phyloP scores from a whole-genome alignment of 2,888 invertebrate species.

The Pyrochroa serraticornis region DNA sequence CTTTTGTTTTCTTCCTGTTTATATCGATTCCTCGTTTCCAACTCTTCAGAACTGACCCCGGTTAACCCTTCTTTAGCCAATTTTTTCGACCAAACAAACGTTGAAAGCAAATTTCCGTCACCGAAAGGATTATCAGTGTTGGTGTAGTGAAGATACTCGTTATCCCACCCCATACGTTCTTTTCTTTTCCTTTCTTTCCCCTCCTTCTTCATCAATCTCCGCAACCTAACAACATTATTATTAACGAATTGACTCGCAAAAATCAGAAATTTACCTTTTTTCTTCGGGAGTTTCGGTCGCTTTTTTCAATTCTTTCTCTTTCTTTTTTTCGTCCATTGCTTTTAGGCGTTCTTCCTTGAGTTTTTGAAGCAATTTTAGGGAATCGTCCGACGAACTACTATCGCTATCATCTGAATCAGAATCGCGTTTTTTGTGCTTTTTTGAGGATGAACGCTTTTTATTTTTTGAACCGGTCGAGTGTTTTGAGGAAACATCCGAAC shows the following conservation, averaged over 20 bases:
- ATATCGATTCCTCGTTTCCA: slow-evolving; percentile 81
- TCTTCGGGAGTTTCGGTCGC: slow-evolving; percentile 95
- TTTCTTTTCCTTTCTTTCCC: slow-evolving; percentile 86
- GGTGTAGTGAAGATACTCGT: slow-evolving; percentile 95
- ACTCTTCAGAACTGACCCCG: slow-evolving; percentile 75
- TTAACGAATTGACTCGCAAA: too few species aligned
- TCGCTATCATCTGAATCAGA: slow-evolving; percentile 28
- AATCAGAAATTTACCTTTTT: slow-evolving; percentile 61
- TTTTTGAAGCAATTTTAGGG: slow-evolving; percentile 71
- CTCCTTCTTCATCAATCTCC: slow-evolving; percentile 89
- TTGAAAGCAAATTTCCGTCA: slow-evolving; percentile 91
- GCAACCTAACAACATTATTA: slow-evolving; percentile 39
- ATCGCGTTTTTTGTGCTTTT: slow-evolving; percentile 13
- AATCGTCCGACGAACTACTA: slow-evolving; percentile 52
- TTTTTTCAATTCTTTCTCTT: slow-evolving; percentile 79
- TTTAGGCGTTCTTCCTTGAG: slow-evolving; percentile 74
- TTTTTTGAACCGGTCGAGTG: too few species aligned
- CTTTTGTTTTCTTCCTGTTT: slow-evolving; percentile 91
- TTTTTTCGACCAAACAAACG: slow-evolving; percentile 98
- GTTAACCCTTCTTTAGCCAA: slow-evolving; percentile 90
- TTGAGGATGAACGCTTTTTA: background rate
- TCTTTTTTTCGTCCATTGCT: slow-evolving; percentile 68
- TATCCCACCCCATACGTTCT: slow-evolving; percentile 97
- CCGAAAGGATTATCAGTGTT: slow-evolving; percentile 99
- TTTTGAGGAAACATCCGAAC: background rate